Conservation (phyloP, 2,113 vertebrate genomes). For the Okapia johnstoni region DNA sequence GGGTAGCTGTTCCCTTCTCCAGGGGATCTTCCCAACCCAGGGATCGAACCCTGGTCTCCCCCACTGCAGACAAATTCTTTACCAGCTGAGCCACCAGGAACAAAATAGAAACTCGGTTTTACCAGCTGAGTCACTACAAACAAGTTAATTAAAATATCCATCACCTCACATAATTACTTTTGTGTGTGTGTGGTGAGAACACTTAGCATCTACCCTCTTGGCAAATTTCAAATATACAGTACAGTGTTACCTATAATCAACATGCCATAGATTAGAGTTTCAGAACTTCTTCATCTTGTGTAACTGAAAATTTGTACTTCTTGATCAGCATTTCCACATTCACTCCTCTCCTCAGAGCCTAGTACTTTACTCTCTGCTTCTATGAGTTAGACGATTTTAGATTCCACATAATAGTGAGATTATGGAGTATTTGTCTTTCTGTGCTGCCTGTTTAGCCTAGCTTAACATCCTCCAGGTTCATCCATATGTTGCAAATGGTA, state of each 20-base stretch:
- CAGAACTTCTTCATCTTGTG: neutral
- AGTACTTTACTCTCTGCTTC: neutral
- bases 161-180: neutral
- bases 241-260: neutral
- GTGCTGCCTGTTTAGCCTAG: neutral
- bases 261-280: neutral
- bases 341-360: neutral
- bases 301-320: neutral
- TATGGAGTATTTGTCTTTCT: neutral
- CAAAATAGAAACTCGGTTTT: neutral
- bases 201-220: neutral
- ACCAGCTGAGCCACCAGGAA: neutral
- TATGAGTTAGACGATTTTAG: neutral
- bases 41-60: neutral
- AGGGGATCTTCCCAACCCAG: neutral
- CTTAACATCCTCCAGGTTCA: neutral
- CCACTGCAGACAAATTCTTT: neutral
- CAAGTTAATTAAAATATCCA: neutral
- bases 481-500: neutral
- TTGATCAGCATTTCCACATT: neutral
- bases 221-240: neutral
- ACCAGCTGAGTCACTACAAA: neutral
- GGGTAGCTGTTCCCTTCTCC: neutral
- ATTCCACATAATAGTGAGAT: neutral
- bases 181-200: neutral